Evolutionary conservation across 2,888 invertebrate species (phyloP).

Genomic region (Polietes domitor): DNA sequence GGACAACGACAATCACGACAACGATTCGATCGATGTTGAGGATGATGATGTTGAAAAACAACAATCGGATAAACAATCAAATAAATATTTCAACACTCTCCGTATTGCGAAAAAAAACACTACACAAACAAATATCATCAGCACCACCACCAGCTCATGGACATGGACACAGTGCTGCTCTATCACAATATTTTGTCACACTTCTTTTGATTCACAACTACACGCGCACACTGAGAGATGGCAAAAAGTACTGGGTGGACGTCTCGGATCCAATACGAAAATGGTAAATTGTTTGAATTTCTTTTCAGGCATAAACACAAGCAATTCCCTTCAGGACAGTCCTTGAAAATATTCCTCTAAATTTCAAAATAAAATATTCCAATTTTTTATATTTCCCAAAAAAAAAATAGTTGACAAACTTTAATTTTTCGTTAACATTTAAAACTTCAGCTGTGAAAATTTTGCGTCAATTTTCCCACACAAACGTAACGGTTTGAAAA

Average conservation of each 20-base stretch:
- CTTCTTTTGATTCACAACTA: not conserved
- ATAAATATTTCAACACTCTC: constrained; percentile 51
- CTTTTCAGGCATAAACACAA: not conserved
- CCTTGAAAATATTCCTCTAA: too few species aligned
- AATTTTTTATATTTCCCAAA: not conserved
- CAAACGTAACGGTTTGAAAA: constrained; percentile 42
- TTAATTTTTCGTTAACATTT: not conserved
- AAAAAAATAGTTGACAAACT: not conserved
- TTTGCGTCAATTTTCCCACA: constrained; percentile 29
- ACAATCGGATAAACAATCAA: constrained; percentile 61
- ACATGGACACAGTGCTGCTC: constrained; percentile 16
- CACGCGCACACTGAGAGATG: not conserved
- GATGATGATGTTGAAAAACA: constrained; percentile 56
- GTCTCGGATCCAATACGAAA: not conserved
- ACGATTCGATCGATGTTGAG: constrained; percentile 38
- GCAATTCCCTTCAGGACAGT: not conserved
- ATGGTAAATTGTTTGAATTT: not conserved
- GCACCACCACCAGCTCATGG: constrained; percentile 51
- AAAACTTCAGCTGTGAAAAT: not conserved
- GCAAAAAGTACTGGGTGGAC: not conserved
- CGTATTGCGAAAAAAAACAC: constrained; percentile 52
- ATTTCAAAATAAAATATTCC: not conserved
- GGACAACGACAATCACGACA: constrained; percentile 56
- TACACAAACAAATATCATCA: constrained; percentile 36
- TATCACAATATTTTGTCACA: constrained; percentile 54